Base-by-base conservation (phyloP, 2,113 vertebrate genomes). In the Ammospiza caudacuta region DNA sequence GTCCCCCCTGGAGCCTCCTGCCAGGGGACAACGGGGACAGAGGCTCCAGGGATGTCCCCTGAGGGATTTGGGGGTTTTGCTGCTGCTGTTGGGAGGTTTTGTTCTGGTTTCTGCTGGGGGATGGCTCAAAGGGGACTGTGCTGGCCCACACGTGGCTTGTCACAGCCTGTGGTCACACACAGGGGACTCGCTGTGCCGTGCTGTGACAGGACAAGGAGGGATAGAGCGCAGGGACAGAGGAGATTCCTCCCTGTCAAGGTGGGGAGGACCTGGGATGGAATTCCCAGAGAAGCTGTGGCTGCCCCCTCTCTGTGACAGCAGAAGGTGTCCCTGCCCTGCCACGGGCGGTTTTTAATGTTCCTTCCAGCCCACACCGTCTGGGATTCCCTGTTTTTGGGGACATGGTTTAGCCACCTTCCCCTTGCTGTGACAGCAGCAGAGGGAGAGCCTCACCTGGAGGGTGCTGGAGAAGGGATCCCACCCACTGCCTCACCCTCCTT, bases 21-120 rank as follows among this genome's bases (percentile, higher is more conserved):
- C 20, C 44, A 47, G 46, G 46, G 21, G 46, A 47, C 46, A 47
- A 6, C 5, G 10, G 10, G 3, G 46, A 5, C 46, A 46, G 20
- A 3, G 2, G 46, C 46, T 22, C 46, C 46, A 47, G 46, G 31
- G 49, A 5, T 22, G 54, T 2, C 18, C 59, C 21, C 1, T 0
- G 0, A 37, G 54, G 37, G 33, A 6, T 52, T 21, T 0, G 9
- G 43, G 43, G 62, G 5, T 39, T 55, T 6, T 41, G 67, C n/a
- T 43, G 62, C 4, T 18, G 77, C 28, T 55, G 51, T 9, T 29
- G 12, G 1, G 15, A 1, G 15, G 12, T 25, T 64, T 17, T 9
- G 12, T 9, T 3, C 63, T 28, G 62, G 49, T 41, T 41, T 41
- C 41, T 41, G 41, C 9, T 0, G 2, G 12, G 33, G n/a, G 31